phyloP scores from a whole-genome alignment of 2,113 vertebrate genomes.

The Nothoprocta perdicaria region DNA sequence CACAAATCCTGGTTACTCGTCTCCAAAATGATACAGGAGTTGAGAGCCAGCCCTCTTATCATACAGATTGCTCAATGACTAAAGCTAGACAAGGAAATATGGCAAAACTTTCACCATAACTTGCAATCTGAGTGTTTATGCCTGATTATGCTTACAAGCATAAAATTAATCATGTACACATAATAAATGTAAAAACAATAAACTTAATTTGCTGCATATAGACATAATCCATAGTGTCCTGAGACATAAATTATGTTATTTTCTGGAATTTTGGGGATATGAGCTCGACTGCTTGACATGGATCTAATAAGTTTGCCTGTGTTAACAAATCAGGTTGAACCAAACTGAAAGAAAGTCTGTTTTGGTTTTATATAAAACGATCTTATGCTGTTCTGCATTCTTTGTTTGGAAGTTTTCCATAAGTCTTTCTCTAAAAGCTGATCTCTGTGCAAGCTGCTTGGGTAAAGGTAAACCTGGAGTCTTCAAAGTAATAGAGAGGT shows the following conservation, averaged over 20 bases:
- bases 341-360: neutral
- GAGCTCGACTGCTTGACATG: neutral
- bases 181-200: no score
- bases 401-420: neutral
- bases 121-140: neutral
- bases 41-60: neutral
- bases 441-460: neutral
- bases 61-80: neutral
- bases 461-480: neutral
- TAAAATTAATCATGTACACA: neutral
- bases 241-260: neutral
- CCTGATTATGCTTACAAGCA: neutral
- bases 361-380: neutral
- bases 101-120: neutral
- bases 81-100: neutral
- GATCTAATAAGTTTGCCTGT: neutral
- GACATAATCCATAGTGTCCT: neutral
- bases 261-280: neutral
- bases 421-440: neutral
- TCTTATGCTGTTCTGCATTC: fast-evolving
- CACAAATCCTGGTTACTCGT: neutral
- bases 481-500: neutral
- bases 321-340: neutral
- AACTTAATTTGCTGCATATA: no score
- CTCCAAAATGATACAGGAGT: neutral